Evolutionary conservation across 2,113 vertebrate species (phyloP).

Genomic region (Hippocampus abdominalis): DNA sequence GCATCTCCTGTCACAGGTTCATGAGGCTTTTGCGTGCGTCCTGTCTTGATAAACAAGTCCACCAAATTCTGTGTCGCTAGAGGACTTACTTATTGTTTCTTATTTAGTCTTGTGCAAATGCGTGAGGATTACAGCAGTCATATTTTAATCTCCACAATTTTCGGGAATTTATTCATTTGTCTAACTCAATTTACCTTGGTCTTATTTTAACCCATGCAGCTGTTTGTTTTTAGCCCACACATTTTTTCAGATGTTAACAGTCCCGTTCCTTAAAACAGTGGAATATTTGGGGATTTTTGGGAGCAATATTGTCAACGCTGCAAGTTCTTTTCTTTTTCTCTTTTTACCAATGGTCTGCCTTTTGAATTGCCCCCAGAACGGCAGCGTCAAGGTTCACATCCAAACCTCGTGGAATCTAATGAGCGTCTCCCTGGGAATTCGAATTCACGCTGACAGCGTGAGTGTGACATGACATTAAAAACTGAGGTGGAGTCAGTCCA

Average conservation of each 20-base stretch:
- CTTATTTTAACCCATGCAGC: no score
- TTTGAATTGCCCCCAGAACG: not conserved
- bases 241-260: not conserved
- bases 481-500: not conserved
- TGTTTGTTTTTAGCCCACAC: not conserved
- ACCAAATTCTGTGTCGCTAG: not conserved
- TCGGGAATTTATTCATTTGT: no score
- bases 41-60: not conserved
- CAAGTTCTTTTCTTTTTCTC: not conserved
- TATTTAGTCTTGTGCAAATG: not conserved
- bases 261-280: not conserved
- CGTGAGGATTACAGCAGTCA: not conserved
- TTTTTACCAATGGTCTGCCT: not conserved
- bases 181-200: no score
- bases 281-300: not conserved
- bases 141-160: no score
- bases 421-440: not conserved
- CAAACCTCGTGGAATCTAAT: not conserved
- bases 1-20: not conserved
- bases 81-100: not conserved
- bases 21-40: not conserved
- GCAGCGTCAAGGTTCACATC: not conserved
- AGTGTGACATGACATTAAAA: slow-evolving; percentile 12
- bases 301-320: not conserved
- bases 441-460: not conserved